Evolutionary conservation across 2,113 vertebrate species (phyloP), one percentile per base, ranked within the genome.

Genomic region (Epinephelus moara): DNA sequence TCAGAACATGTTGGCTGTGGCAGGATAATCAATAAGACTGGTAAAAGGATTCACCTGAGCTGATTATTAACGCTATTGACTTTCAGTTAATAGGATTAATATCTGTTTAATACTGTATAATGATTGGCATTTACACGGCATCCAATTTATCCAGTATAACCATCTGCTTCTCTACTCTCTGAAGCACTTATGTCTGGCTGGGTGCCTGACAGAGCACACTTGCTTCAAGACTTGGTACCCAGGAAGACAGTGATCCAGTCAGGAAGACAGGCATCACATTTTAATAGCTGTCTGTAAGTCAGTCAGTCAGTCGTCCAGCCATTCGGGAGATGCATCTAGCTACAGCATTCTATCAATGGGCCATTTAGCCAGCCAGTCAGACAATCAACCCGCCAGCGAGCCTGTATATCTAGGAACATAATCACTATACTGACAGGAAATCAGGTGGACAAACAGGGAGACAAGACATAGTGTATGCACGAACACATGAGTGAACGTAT

Each of bases 131-230:
- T 79, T 77, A 47, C 30, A 75, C 56, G 3, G 45, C 23, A 81
- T 47, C 73, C 21, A 64, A 13, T 84, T 90, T 42, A 88, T 70
- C 79, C 75, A 23, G 62, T 79, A 69, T 40, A 56, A 76, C 67
- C 59, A 79, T 73, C 81, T 88, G 82, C 69, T 57, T 87, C 72
- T 86, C 70, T 80, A 11, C 61, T 82, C 57, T 57, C 75, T 64
- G 60, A 47, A 55, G 49, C 75, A 59, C 66, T 78, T 45, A 69
- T 67, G 70, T 84, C 85, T 85, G 82, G 47, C 75, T 30, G 21
- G 18, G 37, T 42, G 77, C 72, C 53, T 76, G 78, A 81, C 49
- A 25, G 78, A 77, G 55, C 40, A 50, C 17, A 3, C 37, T 75
- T 61, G 19, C 55, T 45, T 70, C 53, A 55, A 33, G 62, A 55